These are phyloP conservation scores for Labia minor DNA, from an alignment of 2,888 invertebrate genomes.

Conservation along the genomic window DNA sequence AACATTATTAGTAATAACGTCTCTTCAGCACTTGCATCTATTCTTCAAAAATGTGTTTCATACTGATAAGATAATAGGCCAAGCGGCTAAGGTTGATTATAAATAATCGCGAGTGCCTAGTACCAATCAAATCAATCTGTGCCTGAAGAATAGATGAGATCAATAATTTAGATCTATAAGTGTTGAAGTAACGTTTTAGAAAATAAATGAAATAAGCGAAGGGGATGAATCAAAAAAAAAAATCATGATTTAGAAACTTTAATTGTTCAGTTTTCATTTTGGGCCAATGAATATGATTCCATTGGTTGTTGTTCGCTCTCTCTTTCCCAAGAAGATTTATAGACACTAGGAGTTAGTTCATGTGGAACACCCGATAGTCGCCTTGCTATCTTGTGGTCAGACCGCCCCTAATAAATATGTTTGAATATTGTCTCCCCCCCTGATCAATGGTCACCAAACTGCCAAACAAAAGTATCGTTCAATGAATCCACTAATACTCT, in stretches of 20 bases:
- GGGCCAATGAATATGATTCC: background rate
- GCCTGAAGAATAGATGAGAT: no score
- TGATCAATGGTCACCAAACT: background rate
- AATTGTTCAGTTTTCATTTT: background rate
- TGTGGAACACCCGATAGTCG: background rate
- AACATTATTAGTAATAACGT: no score
- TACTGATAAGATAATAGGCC: background rate
- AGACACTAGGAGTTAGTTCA: background rate
- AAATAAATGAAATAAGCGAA: no score
- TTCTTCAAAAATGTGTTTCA: no score
- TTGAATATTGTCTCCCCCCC: constrained; percentile 3
- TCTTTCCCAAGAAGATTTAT: background rate
- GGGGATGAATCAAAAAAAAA: no score
- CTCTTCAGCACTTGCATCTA: no score
- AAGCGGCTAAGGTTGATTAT: background rate
- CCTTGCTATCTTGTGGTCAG: background rate
- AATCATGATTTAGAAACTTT: no score
- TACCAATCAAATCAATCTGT: background rate
- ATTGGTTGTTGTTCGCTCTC: background rate
- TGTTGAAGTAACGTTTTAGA: background rate
- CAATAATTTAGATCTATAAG: background rate
- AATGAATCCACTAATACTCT: background rate
- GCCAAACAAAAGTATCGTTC: background rate
- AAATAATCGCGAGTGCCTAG: background rate
- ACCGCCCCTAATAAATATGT: background rate